Conservation (phyloP, 2,113 vertebrate genomes). For the Dryoscopus gambensis region DNA sequence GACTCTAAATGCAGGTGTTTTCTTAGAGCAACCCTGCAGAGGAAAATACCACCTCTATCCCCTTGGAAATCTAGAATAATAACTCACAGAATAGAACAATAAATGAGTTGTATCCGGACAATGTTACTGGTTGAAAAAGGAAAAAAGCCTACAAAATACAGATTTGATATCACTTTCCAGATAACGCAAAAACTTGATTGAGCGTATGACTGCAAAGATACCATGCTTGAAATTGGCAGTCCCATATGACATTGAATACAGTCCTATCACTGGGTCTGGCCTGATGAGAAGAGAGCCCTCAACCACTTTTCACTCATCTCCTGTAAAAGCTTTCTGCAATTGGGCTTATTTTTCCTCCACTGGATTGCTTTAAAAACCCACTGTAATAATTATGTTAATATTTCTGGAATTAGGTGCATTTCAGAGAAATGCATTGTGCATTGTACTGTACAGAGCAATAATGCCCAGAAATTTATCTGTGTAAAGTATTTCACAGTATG, state of each 20-base stretch:
- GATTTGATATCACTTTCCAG: neutral
- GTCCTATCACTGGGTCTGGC: neutral
- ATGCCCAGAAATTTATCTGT: neutral
- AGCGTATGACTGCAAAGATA: neutral
- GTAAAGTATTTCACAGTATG: neutral
- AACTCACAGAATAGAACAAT: neutral
- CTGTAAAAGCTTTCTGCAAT: neutral
- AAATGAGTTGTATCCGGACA: neutral
- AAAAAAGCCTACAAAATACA: neutral
- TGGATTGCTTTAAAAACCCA: neutral
- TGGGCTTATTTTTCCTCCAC: fast-evolving
- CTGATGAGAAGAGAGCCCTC: neutral
- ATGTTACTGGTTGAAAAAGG: neutral
- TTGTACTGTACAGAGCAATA: neutral
- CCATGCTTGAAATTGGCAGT: neutral
- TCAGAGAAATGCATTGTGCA: neutral
- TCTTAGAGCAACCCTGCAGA: neutral
- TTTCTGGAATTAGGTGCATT: neutral
- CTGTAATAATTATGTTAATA: neutral
- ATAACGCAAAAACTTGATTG: neutral
- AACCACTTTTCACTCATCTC: neutral
- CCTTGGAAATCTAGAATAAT: neutral
- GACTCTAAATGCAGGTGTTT: conserved; percentile 34
- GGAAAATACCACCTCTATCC: conserved; percentile 1
- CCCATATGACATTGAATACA: neutral